phyloP scores from a whole-genome alignment of 2,888 invertebrate genomes.

The Eurytoma adleriae region DNA sequence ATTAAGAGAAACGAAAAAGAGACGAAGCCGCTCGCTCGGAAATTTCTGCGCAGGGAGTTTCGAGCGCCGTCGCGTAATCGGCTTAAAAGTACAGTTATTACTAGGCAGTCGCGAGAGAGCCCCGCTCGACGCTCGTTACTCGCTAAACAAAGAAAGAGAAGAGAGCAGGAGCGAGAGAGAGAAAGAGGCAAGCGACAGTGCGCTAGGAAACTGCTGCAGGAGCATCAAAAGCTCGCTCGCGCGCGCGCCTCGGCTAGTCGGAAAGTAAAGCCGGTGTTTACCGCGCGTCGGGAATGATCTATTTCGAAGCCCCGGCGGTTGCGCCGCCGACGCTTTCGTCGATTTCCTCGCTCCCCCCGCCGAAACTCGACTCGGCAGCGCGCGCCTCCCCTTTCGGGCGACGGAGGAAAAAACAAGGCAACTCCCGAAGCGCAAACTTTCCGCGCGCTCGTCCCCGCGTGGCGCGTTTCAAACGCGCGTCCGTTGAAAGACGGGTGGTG shows the following conservation, averaged over 20 bases:
- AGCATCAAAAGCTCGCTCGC: slow-evolving; percentile 5
- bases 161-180: background rate
- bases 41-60: background rate
- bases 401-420: background rate
- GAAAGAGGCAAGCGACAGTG: background rate
- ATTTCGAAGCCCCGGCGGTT: slow-evolving; percentile 4
- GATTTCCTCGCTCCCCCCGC: background rate
- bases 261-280: slow-evolving; percentile 27
- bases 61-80: slow-evolving; percentile 24
- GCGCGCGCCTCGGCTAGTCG: background rate
- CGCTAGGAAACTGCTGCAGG: background rate
- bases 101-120: slow-evolving; percentile 1
- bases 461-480: background rate
- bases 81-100: slow-evolving; percentile 48
- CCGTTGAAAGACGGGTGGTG: too few relatives aligned
- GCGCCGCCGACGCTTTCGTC: background rate
- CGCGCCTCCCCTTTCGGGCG: background rate
- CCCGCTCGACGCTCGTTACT: background rate
- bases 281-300: slow-evolving; percentile 18
- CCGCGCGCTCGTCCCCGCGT: background rate
- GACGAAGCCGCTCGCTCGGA: too few relatives aligned
- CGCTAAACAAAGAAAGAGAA: background rate
- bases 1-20: slow-evolving; percentile 15
- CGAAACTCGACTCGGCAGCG: background rate
- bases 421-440: slow-evolving; percentile 12